Base-by-base conservation (phyloP, 1,140 invertebrate species). In the Nasonia giraulti region DNA sequence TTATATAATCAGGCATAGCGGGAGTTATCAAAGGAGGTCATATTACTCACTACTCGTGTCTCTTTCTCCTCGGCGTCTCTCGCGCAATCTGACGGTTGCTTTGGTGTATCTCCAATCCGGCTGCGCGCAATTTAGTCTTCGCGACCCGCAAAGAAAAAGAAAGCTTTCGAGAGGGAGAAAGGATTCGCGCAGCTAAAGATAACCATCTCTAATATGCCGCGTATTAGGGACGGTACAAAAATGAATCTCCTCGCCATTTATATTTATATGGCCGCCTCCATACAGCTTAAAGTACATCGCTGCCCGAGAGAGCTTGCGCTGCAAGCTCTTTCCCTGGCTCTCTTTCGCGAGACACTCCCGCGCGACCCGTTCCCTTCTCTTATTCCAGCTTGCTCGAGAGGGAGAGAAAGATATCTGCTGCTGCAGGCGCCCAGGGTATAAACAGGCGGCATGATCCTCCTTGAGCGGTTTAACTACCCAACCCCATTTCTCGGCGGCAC, bases 391-490 rank as follows among this genome's bases (percentile, higher is more conserved):
- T 5, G 68, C 27, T 12, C 10, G 68, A 27, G n/a, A 11, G n/a
- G 10, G 20, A 27, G n/a, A 8, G n/a, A n/a, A 44, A 10, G 14
- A 33, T 71, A 75, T 75, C 73, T 40, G 73, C 31, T 40, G 37
- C 37, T 40, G 47, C 47, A 33, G 40, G 77, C 31, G 68, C n/a
- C 40, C 69, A 17, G 78, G 47, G 47, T 77, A 81, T 82, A 82
- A 79, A 82, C 66, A 82, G 71, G 84, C 73, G 80, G 84, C 85
- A 79, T 89, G 88, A 89, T 89, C 87, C 80, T 79, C 78, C 84
- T 87, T 87, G 89, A 90, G 89, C 89, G 77, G 88, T 86, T 89
- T 90, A 89, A 87, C 88, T 83, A 66, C 62, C 71, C 76, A 62
- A 74, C 77, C 80, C 55, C 47, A 12, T 79, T 80, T 10, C 55